phyloP scores from a whole-genome alignment of 2,888 invertebrate species.

The Patella pellucida region DNA sequence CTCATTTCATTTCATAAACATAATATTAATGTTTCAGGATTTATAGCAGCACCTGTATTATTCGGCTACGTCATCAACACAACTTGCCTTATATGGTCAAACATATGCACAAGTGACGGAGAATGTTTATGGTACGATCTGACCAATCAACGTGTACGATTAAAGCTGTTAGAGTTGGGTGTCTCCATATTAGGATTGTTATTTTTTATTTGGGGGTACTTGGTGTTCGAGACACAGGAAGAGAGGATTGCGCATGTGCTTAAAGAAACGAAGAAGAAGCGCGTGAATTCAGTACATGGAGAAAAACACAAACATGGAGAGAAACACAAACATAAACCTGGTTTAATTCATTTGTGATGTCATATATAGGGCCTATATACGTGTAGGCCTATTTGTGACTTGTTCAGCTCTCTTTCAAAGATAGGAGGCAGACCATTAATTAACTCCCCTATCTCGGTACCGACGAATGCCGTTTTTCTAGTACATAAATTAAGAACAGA shows the following conservation, averaged over 20 bases:
- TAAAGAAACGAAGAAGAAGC: neutral
- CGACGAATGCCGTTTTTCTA: too few relatives aligned
- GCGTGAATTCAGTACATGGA: neutral
- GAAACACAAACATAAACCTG: too few relatives aligned
- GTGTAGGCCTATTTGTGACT: too few relatives aligned
- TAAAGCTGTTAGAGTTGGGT: conserved; percentile 11
- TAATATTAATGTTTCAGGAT: neutral
- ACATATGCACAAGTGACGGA: neutral
- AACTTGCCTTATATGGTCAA: conserved; percentile 7
- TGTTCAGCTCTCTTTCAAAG: too few relatives aligned
- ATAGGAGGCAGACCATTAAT: too few relatives aligned
- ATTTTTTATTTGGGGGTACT: neutral
- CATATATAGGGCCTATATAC: too few relatives aligned
- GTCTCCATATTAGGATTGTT: neutral
- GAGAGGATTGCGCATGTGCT: neutral
- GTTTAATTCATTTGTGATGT: too few relatives aligned
- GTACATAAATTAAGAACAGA: too few relatives aligned
- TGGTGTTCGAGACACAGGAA: conserved; percentile 2
- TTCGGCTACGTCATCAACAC: neutral
- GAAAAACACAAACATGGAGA: too few relatives aligned
- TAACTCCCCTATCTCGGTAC: too few relatives aligned
- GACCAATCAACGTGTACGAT: neutral
- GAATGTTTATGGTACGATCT: neutral
- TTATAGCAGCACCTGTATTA: conserved; percentile 7
- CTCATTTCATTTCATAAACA: too few relatives aligned